phyloP scores from a whole-genome alignment of 2,113 vertebrate species.

The Gymnarchus niloticus region DNA sequence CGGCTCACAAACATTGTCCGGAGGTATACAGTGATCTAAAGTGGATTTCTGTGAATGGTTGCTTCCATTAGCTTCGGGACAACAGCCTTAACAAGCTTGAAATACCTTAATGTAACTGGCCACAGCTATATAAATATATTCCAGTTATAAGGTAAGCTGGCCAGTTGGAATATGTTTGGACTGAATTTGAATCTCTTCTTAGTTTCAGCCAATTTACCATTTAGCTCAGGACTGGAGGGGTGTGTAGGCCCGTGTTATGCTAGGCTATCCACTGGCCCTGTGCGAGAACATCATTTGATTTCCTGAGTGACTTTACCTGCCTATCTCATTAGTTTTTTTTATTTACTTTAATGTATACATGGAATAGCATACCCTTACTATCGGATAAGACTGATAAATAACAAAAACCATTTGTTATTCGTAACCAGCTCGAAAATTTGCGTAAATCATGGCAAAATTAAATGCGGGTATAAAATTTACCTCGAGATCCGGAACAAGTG shows the following conservation, averaged over 20 bases:
- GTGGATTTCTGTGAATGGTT: slow-evolving; percentile 73
- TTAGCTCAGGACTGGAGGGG: not conserved
- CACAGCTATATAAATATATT: not conserved
- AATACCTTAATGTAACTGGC: not conserved
- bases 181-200: not conserved
- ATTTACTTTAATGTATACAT: too few species aligned
- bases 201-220: not conserved
- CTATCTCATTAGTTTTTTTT: too few species aligned
- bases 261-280: not conserved
- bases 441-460: too few species aligned
- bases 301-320: too few species aligned
- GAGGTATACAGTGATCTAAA: slow-evolving; percentile 79
- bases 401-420: too few species aligned
- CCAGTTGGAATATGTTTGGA: not conserved
- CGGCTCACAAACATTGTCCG: too few species aligned
- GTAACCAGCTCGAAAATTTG: too few species aligned
- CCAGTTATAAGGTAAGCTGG: not conserved
- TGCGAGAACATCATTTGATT: not conserved
- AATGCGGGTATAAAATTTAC: too few species aligned
- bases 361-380: too few species aligned
- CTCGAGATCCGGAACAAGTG: too few species aligned
- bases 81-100: slow-evolving; percentile 30
- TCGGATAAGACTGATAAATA: too few species aligned
- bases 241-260: not conserved
- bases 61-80: slow-evolving; percentile 63